Base-by-base conservation (phyloP, 1,140 invertebrate species). In the Leptinotarsa texana region DNA sequence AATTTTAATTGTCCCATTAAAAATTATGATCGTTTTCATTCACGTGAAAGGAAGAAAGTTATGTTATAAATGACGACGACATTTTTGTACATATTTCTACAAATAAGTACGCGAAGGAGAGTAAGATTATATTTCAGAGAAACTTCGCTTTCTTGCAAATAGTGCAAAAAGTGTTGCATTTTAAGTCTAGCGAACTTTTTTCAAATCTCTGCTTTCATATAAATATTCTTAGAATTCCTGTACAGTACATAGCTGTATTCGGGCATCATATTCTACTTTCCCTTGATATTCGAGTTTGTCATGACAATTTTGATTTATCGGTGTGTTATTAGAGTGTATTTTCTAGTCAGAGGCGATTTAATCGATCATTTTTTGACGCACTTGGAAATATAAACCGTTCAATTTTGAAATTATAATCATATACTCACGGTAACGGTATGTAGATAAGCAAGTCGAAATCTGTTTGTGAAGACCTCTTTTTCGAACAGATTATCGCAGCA, bases 221-320 rank as follows among this genome's bases (percentile, higher is more conserved):
- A 3, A 57, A 57, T 57, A 13, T 57, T 42, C 33, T 42, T 42
- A 42, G 51, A 57, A 57, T 57, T 57, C 51, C 51, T 57, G 17
- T 57, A 57, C 51, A 17, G 51, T 57, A 57, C 51, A 57, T 57
- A 17, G n/a, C 51, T 8, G n/a, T 57, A 57, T 57, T 18, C 15
- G 4, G n/a, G 51, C 51, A 15, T 57, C 51, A 57, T 57, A 57
- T 57, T 57, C 51, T 57, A 57, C 51, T 57, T 57, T 57, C 51
- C 51, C 51, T 57, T 18, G 51, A 18, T 57, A 18, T 57, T 57
- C 51, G 6, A 57, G 51, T 57, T 15, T 57, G 51, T 57, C 13
- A 57, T 57, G 51, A 57, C 51, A 57, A 57, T 57, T 57, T 57
- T 57, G 51, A 57, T 57, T 57, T 57, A 57, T 57, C n/a, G 51